Conservation (phyloP, 2,888 invertebrate genomes). For the Phytoseiulus persimilis region DNA sequence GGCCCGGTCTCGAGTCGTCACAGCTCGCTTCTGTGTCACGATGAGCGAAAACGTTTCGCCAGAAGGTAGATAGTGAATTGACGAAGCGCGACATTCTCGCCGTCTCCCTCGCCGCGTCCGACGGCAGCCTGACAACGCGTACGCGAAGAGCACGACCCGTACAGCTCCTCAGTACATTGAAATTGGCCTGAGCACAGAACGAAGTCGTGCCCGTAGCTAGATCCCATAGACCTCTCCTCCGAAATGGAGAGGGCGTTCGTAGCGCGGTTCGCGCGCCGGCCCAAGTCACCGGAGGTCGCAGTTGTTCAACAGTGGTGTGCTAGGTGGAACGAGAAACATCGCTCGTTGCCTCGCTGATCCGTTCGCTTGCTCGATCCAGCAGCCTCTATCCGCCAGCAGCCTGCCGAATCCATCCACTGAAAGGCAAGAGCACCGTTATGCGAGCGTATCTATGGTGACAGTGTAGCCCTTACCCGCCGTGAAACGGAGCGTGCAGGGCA, state of each 20-base stretch:
- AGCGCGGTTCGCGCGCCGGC: background rate
- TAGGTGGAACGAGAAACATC: background rate
- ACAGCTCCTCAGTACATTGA: background rate
- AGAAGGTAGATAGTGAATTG: background rate
- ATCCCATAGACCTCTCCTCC: background rate
- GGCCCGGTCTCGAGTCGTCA: background rate
- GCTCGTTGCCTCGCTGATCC: background rate
- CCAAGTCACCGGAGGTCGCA: constrained; percentile 5
- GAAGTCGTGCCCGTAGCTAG: background rate
- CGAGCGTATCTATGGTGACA: background rate
- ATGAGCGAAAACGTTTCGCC: background rate
- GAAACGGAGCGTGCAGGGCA: background rate
- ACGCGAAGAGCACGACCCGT: background rate
- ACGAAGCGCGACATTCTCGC: background rate
- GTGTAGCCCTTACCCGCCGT: background rate
- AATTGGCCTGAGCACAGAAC: background rate
- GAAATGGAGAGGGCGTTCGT: background rate
- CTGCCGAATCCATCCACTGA: background rate
- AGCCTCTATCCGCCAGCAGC: background rate
- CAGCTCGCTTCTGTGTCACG: background rate
- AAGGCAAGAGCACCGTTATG: constrained; percentile 5
- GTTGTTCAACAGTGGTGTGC: background rate
- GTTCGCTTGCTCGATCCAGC: background rate
- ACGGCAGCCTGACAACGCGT: too few relatives aligned
- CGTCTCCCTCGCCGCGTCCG: background rate